These are phyloP conservation scores for Erinaceus europaeus DNA, from an alignment of 2,113 vertebrate species.

Conservation along the genomic window DNA sequence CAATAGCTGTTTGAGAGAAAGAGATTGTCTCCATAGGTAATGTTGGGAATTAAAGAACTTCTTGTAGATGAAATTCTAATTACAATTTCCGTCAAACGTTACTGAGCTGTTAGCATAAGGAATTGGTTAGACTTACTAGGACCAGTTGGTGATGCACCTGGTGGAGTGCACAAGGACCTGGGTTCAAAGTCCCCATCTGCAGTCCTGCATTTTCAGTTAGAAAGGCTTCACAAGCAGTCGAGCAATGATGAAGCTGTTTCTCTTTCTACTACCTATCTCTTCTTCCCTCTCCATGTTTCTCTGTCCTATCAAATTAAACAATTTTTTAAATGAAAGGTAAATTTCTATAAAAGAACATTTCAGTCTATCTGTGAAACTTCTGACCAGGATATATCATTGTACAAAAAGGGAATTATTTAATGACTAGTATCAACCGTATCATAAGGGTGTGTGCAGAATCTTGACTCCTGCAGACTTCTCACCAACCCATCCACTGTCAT, in stretches of 20 bases:
- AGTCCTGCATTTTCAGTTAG: too few relatives aligned
- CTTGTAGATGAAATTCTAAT: not conserved
- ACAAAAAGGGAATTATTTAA: not conserved
- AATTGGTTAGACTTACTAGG: not conserved
- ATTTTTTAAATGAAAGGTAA: too few relatives aligned
- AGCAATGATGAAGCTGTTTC: too few relatives aligned
- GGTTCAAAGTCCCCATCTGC: too few relatives aligned
- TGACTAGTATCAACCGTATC: not conserved
- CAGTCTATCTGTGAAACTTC: not conserved
- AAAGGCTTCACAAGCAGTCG: too few relatives aligned
- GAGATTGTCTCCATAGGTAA: not conserved
- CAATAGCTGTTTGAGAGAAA: not conserved
- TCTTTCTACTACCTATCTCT: too few relatives aligned
- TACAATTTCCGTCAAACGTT: not conserved
- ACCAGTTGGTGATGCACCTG: too few relatives aligned
- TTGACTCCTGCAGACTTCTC: not conserved
- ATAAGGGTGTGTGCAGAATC: not conserved
- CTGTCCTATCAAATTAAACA: too few relatives aligned
- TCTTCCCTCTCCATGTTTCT: too few relatives aligned
- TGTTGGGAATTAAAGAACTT: not conserved
- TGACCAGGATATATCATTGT: not conserved
- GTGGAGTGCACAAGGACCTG: too few relatives aligned
- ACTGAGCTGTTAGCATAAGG: not conserved
- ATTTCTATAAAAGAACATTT: not conserved
- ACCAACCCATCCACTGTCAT: not conserved